phyloP scores from a whole-genome alignment of 2,113 vertebrate species.

The Stomatorhinus ivindoensis region DNA sequence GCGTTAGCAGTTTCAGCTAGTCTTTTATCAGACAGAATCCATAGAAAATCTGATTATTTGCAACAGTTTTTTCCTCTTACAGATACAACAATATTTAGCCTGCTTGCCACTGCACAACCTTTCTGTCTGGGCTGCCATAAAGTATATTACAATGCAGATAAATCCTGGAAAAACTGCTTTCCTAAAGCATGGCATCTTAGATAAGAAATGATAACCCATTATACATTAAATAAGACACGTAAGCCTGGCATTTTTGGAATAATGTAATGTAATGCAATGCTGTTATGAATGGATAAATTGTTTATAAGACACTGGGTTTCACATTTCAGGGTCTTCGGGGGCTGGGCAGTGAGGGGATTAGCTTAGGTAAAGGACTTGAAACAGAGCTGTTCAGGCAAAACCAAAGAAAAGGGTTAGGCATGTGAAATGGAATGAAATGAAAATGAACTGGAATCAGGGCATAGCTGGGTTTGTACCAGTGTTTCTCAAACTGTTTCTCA shows the following conservation, averaged over 20 bases:
- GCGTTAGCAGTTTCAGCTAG: constrained; percentile 35
- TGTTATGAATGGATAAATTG: neutral
- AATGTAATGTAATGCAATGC: neutral
- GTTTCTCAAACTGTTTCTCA: neutral
- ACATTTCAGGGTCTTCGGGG: neutral
- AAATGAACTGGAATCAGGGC: neutral
- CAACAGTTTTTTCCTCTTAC: neutral
- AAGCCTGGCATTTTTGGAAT: neutral
- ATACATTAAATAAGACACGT: neutral
- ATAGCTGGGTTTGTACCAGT: neutral
- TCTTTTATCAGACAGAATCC: constrained; percentile 17
- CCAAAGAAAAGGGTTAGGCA: neutral
- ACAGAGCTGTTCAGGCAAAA: neutral
- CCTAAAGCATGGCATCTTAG: neutral
- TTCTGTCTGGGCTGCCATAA: neutral
- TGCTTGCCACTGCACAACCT: neutral
- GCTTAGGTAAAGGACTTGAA: neutral
- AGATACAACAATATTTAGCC: neutral
- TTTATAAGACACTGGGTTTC: neutral
- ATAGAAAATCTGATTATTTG: constrained; percentile 8
- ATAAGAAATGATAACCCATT: neutral
- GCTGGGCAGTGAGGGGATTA: neutral
- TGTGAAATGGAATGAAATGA: neutral
- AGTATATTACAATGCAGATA: neutral
- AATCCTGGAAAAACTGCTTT: neutral